Evolutionary conservation across 1,140 invertebrate genomes (phyloP).

Genomic region (Heliconius melpomene): DNA sequence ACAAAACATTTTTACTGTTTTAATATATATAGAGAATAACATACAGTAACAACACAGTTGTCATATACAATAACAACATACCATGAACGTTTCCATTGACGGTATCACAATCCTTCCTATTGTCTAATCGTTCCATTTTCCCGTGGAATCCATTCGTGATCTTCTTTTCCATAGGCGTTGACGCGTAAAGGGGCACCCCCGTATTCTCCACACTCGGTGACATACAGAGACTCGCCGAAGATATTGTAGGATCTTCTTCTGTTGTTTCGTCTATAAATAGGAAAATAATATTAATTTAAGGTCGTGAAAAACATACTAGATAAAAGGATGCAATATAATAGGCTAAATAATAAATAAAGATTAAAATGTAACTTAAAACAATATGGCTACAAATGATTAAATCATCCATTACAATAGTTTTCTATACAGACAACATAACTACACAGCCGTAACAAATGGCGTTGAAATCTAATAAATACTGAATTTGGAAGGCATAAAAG

Average conservation of each 20-base stretch:
- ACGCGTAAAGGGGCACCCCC: slow-evolving; percentile 48
- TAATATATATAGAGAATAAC: too few relatives aligned
- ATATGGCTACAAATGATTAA: background rate
- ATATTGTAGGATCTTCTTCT: slow-evolving; percentile 68
- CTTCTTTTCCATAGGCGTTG: slow-evolving; percentile 44
- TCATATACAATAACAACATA: slow-evolving; percentile 45
- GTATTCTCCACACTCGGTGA: slow-evolving; percentile 47
- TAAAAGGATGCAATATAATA: background rate
- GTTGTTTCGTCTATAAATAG: slow-evolving; percentile 56
- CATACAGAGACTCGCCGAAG: slow-evolving; percentile 71
- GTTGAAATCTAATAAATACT: too few relatives aligned
- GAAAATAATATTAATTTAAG: slow-evolving; percentile 27
- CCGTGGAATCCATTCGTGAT: slow-evolving; percentile 39
- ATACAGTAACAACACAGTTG: too few relatives aligned
- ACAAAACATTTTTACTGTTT: too few relatives aligned
- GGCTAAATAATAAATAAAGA: too few relatives aligned
- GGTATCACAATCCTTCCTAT: slow-evolving; percentile 45
- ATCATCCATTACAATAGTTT: background rate
- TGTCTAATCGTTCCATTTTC: slow-evolving; percentile 35
- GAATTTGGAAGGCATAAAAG: too few relatives aligned
- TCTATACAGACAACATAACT: background rate
- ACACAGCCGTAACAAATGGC: background rate
- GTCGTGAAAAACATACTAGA: slow-evolving; percentile 24
- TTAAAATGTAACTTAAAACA: background rate
- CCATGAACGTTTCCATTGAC: slow-evolving; percentile 69